Conservation (phyloP, 2,888 invertebrate species). For the Drepana falcataria region DNA sequence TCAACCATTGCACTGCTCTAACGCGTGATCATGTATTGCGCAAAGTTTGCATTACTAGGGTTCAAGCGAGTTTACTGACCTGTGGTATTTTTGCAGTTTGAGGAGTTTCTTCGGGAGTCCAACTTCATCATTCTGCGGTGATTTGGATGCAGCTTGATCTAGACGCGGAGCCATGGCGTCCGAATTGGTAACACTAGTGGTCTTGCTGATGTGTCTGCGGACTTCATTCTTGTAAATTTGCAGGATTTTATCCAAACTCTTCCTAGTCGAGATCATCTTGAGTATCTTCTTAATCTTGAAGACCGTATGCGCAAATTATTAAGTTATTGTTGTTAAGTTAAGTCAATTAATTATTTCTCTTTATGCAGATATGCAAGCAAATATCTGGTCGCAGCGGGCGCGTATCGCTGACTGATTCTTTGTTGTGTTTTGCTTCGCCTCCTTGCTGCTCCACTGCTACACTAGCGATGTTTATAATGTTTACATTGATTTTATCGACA, state of each 20-base stretch:
- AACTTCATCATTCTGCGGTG: constrained; percentile 53
- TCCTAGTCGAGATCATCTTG: constrained; percentile 65
- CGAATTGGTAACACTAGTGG: constrained; percentile 79
- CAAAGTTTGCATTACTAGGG: constrained; percentile 36
- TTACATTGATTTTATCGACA: constrained; percentile 66
- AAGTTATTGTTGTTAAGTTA: constrained; percentile 12
- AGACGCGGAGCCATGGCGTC: constrained; percentile 77
- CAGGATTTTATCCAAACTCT: constrained; percentile 57
- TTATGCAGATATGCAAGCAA: constrained; percentile 13
- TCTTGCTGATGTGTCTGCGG: constrained; percentile 78
- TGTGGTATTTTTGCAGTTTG: constrained; percentile 78
- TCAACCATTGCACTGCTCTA: background rate
- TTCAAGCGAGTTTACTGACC: constrained; percentile 71
- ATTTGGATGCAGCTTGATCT: constrained; percentile 52
- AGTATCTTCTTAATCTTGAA: background rate
- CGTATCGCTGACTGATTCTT: constrained; percentile 69
- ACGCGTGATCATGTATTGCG: constrained; percentile 36
- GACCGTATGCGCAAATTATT: background rate
- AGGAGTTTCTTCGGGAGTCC: constrained; percentile 66
- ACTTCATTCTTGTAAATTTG: constrained; percentile 66
- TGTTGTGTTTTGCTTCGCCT: constrained; percentile 67
- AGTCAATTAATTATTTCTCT: constrained; percentile 25
- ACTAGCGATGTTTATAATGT: constrained; percentile 53
- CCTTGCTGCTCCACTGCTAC: constrained; percentile 54
- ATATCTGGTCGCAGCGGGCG: constrained; percentile 45